Percentiles rank a stretch among this genome's conserved stretches.
These are phyloP conservation scores for Cydia amplana DNA, from an alignment of 1,140 invertebrate species.

Conservation along the genomic window DNA sequence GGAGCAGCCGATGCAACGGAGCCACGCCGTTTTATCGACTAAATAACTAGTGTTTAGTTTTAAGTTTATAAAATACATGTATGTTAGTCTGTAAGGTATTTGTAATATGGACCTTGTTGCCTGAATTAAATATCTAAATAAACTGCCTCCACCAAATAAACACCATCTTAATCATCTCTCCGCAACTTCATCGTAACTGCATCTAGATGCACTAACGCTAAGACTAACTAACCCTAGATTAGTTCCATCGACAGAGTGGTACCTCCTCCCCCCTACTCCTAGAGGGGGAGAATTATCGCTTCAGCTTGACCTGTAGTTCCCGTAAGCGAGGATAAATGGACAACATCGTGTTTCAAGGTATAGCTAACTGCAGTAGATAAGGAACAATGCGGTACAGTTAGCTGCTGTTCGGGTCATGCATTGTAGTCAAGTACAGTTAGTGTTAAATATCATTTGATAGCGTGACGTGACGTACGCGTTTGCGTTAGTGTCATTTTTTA, in stretches of 20 bases:
- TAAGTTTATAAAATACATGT: too few relatives aligned
- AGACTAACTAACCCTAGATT: constrained; percentile 28
- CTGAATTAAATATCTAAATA: too few relatives aligned
- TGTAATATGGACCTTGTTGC: too few relatives aligned
- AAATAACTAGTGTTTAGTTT: too few relatives aligned
- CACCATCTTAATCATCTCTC: background rate
- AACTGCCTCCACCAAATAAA: background rate
- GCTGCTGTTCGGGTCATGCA: too few relatives aligned
- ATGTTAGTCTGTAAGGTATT: too few relatives aligned
- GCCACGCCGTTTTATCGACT: too few relatives aligned
- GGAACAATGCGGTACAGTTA: background rate
- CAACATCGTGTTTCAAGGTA: background rate
- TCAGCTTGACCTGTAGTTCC: constrained; percentile 22
- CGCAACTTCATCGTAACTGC: constrained; percentile 2
- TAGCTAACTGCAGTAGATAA: background rate
- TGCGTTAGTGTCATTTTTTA: too few relatives aligned
- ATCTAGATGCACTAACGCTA: constrained; percentile 14
- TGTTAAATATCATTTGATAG: too few relatives aligned
- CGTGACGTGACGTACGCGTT: too few relatives aligned
- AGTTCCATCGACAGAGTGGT: constrained; percentile 4
- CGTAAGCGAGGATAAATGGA: constrained; percentile 12
- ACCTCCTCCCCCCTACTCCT: background rate
- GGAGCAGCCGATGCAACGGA: too few relatives aligned
- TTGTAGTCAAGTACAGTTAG: too few relatives aligned
- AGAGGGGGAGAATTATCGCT: background rate